Evolutionary conservation across 2,888 invertebrate genomes (phyloP), one percentile per base, ranked within the genome.

Genomic region (Euplagia quadripunctaria): DNA sequence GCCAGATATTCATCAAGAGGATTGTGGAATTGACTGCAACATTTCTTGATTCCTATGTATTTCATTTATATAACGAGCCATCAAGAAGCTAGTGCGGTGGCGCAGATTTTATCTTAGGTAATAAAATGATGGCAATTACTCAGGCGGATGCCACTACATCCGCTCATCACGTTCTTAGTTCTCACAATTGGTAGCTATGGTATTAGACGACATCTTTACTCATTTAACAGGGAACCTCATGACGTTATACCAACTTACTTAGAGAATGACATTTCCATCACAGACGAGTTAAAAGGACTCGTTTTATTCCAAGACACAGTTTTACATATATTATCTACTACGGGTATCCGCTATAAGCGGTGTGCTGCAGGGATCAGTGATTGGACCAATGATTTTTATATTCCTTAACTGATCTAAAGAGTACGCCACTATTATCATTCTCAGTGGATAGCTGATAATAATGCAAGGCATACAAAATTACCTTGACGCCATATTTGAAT

Each of bases 31-130:
- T 14, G 14, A 61, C 14, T 14, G 31, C 5, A 61, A 31, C 5
- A 58, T 12, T 11, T 12, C 58, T 20, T 58, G 58, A 58, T 58
- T 31, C 7, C 14, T 31, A 14, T 20, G 31, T 31, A 61, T 20
- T 31, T 31, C 1, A 49, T 46, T 51, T 58, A 12, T 61, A 31
- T 61, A 69, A 46, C 31, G 46, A 16, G 14, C 11, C 31, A 46
- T 69, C 46, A 61, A 49, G 31, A 61, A 61, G 7, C 55, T 55
- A 55, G 55, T 43, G 61, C 16, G 61, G 20, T 31, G 16, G 14
- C 46, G 12, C 58, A 68, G 68, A 68, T 31, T 68, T 58, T 46
- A 46, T 58, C 68, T 46, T 46, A 11, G 41, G 31, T 66, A 49
- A 51, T 51, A 66, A 66, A 51, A 51, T 31, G 16, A 43, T 55